phyloP scores from a whole-genome alignment of 2,888 invertebrate species.

The Conchocele bisecta region DNA sequence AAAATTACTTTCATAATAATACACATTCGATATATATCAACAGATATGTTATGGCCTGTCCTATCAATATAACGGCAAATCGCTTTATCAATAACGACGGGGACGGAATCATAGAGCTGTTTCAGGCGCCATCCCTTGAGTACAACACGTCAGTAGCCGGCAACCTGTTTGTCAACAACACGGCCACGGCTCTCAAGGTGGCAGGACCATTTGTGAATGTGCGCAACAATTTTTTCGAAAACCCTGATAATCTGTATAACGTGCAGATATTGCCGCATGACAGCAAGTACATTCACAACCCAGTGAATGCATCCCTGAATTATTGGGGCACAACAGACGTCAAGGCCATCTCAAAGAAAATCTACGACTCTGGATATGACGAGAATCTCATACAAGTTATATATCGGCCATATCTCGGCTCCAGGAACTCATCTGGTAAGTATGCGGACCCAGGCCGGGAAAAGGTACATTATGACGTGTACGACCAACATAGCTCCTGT shows the following conservation, averaged over 20 bases:
- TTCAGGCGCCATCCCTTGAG: too few species aligned
- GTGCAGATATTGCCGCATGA: too few species aligned
- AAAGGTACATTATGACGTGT: too few species aligned
- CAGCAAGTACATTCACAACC: constrained; percentile 6
- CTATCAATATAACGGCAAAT: too few species aligned
- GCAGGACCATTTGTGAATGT: constrained; percentile 18
- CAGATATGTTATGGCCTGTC: too few species aligned
- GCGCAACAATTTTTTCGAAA: constrained; percentile 42
- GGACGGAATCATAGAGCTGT: not conserved
- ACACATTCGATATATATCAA: too few species aligned
- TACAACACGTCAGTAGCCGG: too few species aligned
- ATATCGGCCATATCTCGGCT: constrained; percentile 42
- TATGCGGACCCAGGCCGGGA: constrained; percentile 3
- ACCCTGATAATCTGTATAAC: constrained; percentile 31
- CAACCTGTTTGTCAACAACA: constrained; percentile 31
- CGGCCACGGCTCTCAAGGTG: constrained; percentile 16
- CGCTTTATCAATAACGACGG: not conserved
- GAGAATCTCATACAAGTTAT: constrained; percentile 19
- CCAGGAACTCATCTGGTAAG: constrained; percentile 25
- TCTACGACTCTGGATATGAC: constrained; percentile 45
- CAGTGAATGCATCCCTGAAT: constrained; percentile 46
- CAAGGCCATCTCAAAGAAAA: constrained; percentile 20
- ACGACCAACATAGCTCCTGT: too few species aligned
- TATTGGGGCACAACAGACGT: constrained; percentile 50
- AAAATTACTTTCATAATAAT: too few species aligned